These are phyloP conservation scores for Scytalopus superciliaris DNA, from an alignment of 2,113 vertebrate species.

Conservation along the genomic window DNA sequence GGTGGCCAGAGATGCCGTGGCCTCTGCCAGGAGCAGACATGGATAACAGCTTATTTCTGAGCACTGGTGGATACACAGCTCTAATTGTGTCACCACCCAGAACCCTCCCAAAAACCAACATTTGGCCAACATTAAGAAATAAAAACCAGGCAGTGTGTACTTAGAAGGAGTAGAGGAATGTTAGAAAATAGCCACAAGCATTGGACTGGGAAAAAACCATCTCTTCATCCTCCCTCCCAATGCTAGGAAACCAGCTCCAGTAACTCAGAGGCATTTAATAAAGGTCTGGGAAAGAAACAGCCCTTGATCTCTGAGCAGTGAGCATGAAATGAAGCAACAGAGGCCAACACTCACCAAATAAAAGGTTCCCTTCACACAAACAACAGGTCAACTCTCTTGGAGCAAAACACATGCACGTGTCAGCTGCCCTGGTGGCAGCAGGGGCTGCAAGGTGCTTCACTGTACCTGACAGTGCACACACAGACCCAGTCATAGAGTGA, in stretches of 20 bases:
- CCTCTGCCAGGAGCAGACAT: not conserved
- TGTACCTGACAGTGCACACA: fast-evolving
- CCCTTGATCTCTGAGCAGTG: not conserved
- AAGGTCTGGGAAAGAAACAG: not conserved
- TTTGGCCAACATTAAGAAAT: not conserved
- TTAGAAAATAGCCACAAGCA: not conserved
- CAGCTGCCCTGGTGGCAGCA: not conserved
- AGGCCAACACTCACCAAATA: not conserved
- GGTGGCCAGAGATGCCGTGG: not conserved
- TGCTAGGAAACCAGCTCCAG: not conserved
- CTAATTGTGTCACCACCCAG: not conserved
- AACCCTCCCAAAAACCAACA: not conserved
- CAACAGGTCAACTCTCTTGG: not conserved
- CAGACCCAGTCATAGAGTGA: fast-evolving
- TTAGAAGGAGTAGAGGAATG: not conserved
- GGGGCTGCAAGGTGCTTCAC: not conserved
- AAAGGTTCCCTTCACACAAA: not conserved
- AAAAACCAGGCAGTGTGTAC: not conserved
- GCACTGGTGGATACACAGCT: not conserved
- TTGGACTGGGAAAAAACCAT: not conserved
- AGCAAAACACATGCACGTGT: fast-evolving
- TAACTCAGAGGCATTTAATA: not conserved
- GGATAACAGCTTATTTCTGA: slow-evolving; percentile 5
- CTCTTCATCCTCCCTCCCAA: not conserved
- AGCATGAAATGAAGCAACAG: slow-evolving; percentile 7